These are phyloP conservation scores for Lytechinus variegatus DNA, from an alignment of 35 echinoderm and acorn worm genomes.

Conservation along the genomic window DNA sequence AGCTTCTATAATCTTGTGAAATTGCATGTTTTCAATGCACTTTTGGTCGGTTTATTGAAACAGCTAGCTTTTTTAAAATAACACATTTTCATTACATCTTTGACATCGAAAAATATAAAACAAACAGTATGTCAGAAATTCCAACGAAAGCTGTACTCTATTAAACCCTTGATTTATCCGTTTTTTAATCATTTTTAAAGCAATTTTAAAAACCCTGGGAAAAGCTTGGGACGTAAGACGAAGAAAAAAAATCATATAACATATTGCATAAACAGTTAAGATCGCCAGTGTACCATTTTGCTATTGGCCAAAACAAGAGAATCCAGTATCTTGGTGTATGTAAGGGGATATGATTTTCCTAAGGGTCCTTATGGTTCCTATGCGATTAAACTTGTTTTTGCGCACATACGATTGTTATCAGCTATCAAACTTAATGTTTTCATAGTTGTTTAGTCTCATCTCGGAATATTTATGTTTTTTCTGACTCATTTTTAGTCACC, in stretches of 20 bases:
- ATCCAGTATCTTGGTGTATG: neutral
- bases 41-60: no score
- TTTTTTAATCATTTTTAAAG: neutral
- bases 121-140: neutral
- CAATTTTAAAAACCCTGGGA: neutral
- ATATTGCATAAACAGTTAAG: neutral
- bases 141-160: neutral
- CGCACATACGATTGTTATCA: neutral
- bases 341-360: neutral
- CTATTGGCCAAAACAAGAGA: neutral
- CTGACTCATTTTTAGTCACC: neutral
- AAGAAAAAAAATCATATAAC: neutral
- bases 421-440: neutral
- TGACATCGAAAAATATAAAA: neutral
- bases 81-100: neutral
- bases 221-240: neutral
- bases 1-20: no score
- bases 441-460: neutral
- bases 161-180: neutral
- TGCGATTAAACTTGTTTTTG: neutral
- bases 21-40: no score
- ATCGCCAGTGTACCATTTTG: neutral
- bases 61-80: neutral
- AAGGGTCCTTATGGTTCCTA: neutral
- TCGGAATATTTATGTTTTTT: neutral